Evolutionary conservation across 2,113 vertebrate species (phyloP), one percentile per base, ranked within the genome.

Genomic region (Mionectes macconnelli): DNA sequence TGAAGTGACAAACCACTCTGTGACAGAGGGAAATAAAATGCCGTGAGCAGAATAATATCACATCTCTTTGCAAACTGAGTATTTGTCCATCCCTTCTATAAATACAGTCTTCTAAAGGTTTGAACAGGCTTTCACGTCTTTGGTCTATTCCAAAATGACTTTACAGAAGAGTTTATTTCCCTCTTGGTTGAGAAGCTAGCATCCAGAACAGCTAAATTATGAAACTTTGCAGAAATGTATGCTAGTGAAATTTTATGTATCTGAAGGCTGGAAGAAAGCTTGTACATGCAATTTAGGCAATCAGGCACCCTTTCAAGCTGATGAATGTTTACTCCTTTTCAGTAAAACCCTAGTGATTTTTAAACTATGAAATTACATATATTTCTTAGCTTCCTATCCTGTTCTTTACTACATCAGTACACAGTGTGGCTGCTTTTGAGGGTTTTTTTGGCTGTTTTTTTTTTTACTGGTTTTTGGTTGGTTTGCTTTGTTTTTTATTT

Each of bases 321-420:
- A 70, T 59, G 24, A 82, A 83, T 90, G 28, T 80, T 90, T 90
- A 94, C 33, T 67, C 13, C 27, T 88, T 81, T 75, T 52, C 64
- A 91, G 69, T 62, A 89, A 91, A 89, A 57, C 8, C 3, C 33
- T 79, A 83, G 49, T 81, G 57, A 59, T 59, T 80, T 91, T 87
- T 87, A 87, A 94, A 94, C 33, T 73, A 44, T 53, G 33, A 93
- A 95, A 95, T 86, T 44, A 79, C 22, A 94, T 70, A 33, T 49
- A 85, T 90, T 74, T 82, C 50, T 82, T 70, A 57, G 40, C 22
- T 92, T 81, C 45, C 42, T 85, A 23, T 78, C 87, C 37, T 24
- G 37, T 53, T 94, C 60, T 84, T 81, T 42, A 52, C 30, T 69
- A 23, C 23, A 87, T 35, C 44, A 81, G 27, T 59, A 80, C 23